Evolutionary conservation across 2,113 vertebrate genomes (phyloP), one percentile per base, ranked within the genome.

Genomic region (Thamnaconus septentrionalis): DNA sequence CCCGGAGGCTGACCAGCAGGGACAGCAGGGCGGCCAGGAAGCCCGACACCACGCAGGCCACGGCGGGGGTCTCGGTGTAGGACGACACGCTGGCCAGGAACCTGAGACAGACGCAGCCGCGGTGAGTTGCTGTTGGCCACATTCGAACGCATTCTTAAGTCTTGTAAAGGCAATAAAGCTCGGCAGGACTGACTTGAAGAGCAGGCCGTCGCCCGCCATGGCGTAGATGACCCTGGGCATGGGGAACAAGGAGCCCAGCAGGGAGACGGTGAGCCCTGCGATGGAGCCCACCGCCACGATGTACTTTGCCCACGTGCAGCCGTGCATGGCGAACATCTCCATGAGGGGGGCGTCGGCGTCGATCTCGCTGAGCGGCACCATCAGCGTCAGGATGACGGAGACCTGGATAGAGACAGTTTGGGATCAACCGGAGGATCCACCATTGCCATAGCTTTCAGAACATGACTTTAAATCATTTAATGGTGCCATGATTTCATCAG

Each of bases 221-320:
- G 97, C 97, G 0, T 99, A 99, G 86, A 99, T 98, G 67, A 99
- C 91, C 64, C 97, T 92, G 0, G 97, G 97, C 96, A 99, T 94
- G 6, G 97, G 97, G 83, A 99, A 99, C 64, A 99, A 92, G n/a
- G 97, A 98, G 7, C 97, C 97, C 86, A 99, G 91, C 75, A 99
- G 88, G 79, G 96, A 98, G 62, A 99, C 97, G 0, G 94, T 97
- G 64, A 99, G 85, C 5, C 97, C 97, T 0, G 97, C 96, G 44
- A 99, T 95, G 0, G 97, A 98, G 3, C 97, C 97, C 0, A 98
- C 94, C 31, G 97, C 97, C 47, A 99, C 95, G 0, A 98, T 90
- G 45, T 97, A 99, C 80, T 99, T 99, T 6, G 96, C 96, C 0
- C 93, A 91, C 0, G 95, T 93, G 76, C 96, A 98, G 11, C 96